These are phyloP conservation scores for Pelobates cultripes DNA, from an alignment of 2,797 vertebrate genomes.

Conservation along the genomic window DNA sequence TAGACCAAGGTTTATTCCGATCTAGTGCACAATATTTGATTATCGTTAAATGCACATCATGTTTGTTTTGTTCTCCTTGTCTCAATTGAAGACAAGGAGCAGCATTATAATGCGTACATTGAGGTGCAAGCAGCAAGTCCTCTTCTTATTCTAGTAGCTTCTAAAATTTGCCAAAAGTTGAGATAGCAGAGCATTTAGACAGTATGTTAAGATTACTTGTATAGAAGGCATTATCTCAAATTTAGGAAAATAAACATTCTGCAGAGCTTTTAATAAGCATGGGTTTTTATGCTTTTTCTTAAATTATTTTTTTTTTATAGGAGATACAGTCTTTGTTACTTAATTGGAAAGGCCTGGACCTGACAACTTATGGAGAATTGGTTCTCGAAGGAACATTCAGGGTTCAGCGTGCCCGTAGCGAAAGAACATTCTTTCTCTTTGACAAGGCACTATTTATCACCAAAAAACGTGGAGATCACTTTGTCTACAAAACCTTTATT, in stretches of 20 bases:
- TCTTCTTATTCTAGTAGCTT: no score
- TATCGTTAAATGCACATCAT: no score
- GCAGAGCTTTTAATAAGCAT: background rate
- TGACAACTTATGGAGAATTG: conserved; percentile 91
- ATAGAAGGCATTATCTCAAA: no score
- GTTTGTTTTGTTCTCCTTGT: no score
- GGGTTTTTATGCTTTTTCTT: background rate
- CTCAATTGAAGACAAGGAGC: no score
- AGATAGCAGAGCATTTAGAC: no score
- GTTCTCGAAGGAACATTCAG: conserved; percentile 95
- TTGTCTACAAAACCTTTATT: conserved; percentile 91
- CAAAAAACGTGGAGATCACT: conserved; percentile 92
- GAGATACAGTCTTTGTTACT: conserved; percentile 96
- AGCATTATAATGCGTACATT: no score
- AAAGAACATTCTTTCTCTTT: conserved; percentile 92
- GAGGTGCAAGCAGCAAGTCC: no score
- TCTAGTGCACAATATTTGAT: no score
- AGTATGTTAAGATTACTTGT: no score
- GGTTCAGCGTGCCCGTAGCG: conserved; percentile 87
- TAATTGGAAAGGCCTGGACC: conserved; percentile 94
- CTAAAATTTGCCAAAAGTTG: no score
- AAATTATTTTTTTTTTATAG: conserved; percentile 69
- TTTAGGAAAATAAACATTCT: background rate
- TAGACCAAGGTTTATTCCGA: no score
- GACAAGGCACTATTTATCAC: conserved; percentile 92